Evolutionary conservation across 2,797 vertebrate genomes (phyloP), one percentile per base, ranked within the genome.

Genomic region (Myiothlypis chrysogaster): DNA sequence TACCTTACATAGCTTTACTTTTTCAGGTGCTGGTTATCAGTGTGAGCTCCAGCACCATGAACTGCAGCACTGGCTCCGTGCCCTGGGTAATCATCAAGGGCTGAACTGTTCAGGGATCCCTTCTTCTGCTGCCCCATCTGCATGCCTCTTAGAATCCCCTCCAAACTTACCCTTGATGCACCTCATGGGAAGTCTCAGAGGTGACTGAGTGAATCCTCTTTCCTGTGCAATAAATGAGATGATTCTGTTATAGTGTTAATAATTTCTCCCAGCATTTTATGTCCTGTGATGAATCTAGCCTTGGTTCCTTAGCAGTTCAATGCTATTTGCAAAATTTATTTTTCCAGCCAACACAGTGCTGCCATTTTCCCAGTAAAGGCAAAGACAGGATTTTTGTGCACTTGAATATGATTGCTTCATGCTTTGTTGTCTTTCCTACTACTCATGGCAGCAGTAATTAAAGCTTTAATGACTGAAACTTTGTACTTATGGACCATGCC

Each of bases 21-120:
- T 76, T 75, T 43, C 6, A 10, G 41, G 27, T 0, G 2, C 28
- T 24, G 24, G 4, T 55, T 55, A 12, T 37, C 19, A 28, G 9
- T 0, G 2, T 47, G 13, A 83, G 23, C 3, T 22, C 27, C 70
- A 63, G 37, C 41, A 75, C 28, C 43, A 34, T 0, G 1, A 49
- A 23, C 68, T 89, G 47, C 56, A 66, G 46, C 41, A 10, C 6
- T 55, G 35, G 18, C 47, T 35, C 43, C 30, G 24, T 10, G 8
- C 18, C 25, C 57, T 34, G 37, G 16, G 10, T 46, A 19, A 44
- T 24, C 25, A 56, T 28, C 28, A 24, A 39, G 20, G 14, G 24
- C 9, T 35, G 50, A 61, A 57, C 19, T 21, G n/a, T 65, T 64
- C 55, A 22, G 22, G 28, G 10, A 30, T 22, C 27, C 8, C 34